A percentile compares a stretch with the other conserved stretches of the same genome.
phyloP scores from a whole-genome alignment of 2,113 vertebrate species.

The Abramis brama region DNA sequence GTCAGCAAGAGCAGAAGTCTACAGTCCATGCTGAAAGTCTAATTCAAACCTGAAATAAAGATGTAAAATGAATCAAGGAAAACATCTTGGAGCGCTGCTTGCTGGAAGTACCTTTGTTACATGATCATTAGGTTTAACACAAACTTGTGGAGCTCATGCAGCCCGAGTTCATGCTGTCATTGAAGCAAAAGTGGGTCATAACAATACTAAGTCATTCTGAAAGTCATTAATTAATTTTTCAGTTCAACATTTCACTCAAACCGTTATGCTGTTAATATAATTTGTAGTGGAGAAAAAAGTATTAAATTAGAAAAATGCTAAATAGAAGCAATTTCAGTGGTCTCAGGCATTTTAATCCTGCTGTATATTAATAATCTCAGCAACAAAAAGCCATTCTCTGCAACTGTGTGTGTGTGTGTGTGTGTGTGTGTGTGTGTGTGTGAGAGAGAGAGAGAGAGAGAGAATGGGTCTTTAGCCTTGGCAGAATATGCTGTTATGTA shows the following conservation, averaged over 20 bases:
- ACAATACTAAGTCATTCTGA: not conserved
- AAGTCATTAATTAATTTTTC: not conserved
- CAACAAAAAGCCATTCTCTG: conserved; percentile 52
- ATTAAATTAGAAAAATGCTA: conserved; percentile 29
- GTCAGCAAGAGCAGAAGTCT: conserved; percentile 13
- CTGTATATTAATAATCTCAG: conserved; percentile 36
- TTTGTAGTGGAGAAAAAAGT: not conserved
- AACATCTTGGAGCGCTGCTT: too few relatives aligned
- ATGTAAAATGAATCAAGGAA: not conserved
- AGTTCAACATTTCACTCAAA: not conserved
- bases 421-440: conserved; percentile 2
- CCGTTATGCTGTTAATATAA: not conserved
- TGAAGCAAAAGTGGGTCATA: not conserved
- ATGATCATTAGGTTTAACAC: not conserved
- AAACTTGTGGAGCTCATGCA: not conserved
- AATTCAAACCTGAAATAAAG: not conserved
- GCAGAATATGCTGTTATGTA: conserved; percentile 62
- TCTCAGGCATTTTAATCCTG: not conserved
- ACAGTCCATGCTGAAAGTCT: not conserved
- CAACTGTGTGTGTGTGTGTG: conserved; percentile 25
- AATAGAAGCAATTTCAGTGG: conserved; percentile 28
- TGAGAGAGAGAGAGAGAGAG: conserved; percentile 45
- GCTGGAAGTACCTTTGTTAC: too few relatives aligned
- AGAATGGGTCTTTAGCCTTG: conserved; percentile 60
- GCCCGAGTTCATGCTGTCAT: not conserved